Conservation (phyloP, 1,140 invertebrate genomes). For the Amphibalanus amphitrite region DNA sequence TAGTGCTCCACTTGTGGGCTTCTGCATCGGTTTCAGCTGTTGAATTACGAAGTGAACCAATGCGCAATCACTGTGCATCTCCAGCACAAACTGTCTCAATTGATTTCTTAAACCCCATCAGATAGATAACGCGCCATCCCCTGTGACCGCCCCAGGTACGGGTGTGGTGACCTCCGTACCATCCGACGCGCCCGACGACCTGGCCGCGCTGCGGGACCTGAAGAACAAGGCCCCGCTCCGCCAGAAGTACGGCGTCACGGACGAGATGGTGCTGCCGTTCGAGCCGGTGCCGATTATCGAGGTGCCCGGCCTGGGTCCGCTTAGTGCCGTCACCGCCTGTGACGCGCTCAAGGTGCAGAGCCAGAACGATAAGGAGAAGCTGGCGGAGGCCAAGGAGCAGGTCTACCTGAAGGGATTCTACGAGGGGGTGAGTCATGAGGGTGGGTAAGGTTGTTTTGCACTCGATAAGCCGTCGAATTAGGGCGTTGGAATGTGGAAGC, state of each 20-base stretch:
- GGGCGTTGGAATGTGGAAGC: too few relatives aligned
- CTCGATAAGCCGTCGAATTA: too few relatives aligned
- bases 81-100: too few relatives aligned
- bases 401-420: conserved; percentile 97
- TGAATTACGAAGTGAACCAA: too few relatives aligned
- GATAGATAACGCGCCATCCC: too few relatives aligned
- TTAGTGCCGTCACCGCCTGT: conserved; percentile 67
- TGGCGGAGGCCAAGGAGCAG: conserved; percentile 85
- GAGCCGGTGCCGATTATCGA: conserved; percentile 79
- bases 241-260: conserved; percentile 79
- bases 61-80: too few relatives aligned
- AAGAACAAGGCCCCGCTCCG: conserved; percentile 86
- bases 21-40: too few relatives aligned
- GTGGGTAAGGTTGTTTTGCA: too few relatives aligned
- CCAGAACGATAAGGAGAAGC: conserved; percentile 90
- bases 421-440: conserved; percentile 18
- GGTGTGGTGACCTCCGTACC: conserved; percentile 97
- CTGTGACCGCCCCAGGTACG: too few relatives aligned
- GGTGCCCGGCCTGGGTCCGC: conserved; percentile 71
- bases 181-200: conserved; percentile 97
- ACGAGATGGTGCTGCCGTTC: conserved; percentile 81
- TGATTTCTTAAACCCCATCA: too few relatives aligned
- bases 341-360: conserved; percentile 87
- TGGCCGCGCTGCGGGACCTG: conserved; percentile 80
- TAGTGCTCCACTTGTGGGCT: too few relatives aligned